A percentile compares a stretch with the other conserved stretches of the same genome.
phyloP scores from a whole-genome alignment of 2,113 vertebrate genomes.

The Patagioenas fasciata region DNA sequence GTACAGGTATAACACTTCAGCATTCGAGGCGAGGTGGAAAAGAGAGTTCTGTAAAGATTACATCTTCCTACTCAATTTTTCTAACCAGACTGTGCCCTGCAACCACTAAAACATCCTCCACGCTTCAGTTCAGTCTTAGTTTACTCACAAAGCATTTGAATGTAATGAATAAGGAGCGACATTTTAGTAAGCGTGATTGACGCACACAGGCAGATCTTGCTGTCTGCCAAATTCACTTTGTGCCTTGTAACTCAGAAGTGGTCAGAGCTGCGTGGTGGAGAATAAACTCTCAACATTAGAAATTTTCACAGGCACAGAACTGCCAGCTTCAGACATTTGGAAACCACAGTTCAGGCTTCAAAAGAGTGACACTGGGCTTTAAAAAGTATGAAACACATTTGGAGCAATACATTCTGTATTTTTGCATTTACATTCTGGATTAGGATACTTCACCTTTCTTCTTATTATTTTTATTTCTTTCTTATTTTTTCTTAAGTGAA shows the following conservation, averaged over 20 bases:
- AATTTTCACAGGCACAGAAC: neutral
- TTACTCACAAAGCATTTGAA: conserved; percentile 42
- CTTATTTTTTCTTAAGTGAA: neutral
- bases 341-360: neutral
- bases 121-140: neutral
- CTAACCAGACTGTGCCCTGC: neutral
- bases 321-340: neutral
- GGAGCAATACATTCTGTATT: neutral
- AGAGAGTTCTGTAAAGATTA: neutral
- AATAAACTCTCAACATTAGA: neutral
- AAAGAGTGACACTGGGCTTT: neutral
- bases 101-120: neutral
- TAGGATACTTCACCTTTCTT: neutral
- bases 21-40: neutral
- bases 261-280: neutral
- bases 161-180: conserved; percentile 59
- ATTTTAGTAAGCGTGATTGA: conserved; percentile 41
- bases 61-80: neutral
- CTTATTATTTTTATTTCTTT: neutral
- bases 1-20: neutral
- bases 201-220: conserved; percentile 30
- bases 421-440: neutral
- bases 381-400: neutral
- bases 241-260: conserved; percentile 6
- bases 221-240: conserved; percentile 47